Base-by-base conservation (phyloP, 2,113 vertebrate species). In the Protobothrops mucrosquamatus region DNA sequence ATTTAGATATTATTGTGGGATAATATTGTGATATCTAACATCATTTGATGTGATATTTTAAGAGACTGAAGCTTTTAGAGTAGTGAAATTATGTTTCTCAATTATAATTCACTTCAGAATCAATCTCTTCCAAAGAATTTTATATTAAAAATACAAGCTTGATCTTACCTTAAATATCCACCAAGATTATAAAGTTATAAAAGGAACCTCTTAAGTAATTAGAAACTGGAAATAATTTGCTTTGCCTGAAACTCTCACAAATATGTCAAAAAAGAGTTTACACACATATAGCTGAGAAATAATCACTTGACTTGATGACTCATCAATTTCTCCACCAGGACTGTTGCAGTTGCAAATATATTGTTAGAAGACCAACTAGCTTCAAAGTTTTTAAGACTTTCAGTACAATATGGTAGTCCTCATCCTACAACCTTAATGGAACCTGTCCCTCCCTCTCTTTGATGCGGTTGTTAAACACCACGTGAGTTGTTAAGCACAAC, bases 301-400 rank as follows among this genome's bases (percentile, higher is more conserved):
- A 94, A 90, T 96, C 96, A 96, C 94, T 96, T 97, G 97, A 97
- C 95, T 88, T 90, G 94, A 95, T 97, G 97, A 98, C 89, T 98
- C 97, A 98, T 93, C 96, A 91, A 88, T n/a, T 88, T 74, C 94
- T 93, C 87, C 91, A 88, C 94, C 90, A 95, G 95, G 93, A 29
- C 94, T 95, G 95, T 95, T 91, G 96, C 95, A 96, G 94, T 88
- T 95, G 96, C 94, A 96, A 96, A 93, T n/a, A 23, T 69, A 93
- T 86, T 89, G 90, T 93, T 90, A 2, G 85, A 26, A 87, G 92
- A 92, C 87, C 92, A 91, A 85, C 39, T 51, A 59, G 52, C 74
- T 81, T 59, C 14, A 26, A 39, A 7, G 15, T 6, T 46, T 26
- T 8, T 24, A 18, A 48, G 24, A 23, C 61, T 92, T 56, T 89